Base-by-base conservation (phyloP, 1,140 invertebrate genomes). In the Leptopilina boulardi region DNA sequence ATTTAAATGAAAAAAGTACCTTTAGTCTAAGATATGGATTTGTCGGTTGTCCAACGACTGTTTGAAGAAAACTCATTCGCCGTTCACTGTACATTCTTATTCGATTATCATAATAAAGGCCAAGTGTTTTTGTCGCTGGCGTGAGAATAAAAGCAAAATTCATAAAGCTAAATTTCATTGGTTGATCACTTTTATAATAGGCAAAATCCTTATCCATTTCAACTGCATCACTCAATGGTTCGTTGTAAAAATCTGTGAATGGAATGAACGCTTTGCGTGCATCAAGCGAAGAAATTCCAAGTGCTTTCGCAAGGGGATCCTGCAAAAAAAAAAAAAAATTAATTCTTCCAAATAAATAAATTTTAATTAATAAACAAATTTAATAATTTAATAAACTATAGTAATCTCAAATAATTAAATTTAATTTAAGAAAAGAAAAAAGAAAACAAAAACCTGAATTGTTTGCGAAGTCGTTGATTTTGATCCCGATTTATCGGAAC, bases 51-150 rank as follows among this genome's bases (percentile, higher is more conserved):
- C 96, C 95, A 42, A 94, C 93, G 38, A 96, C 93, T 71, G 94
- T 95, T 87, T 97, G 94, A 85, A 97, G 91, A 88, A 98, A 91
- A 87, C 95, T 95, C 89, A 96, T 93, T 84, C 97, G 91, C 73
- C 97, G 91, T 89, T 98, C 97, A 80, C 96, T 97, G 88, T 97
- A 97, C 98, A 99, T 99, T 47, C 97, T 93, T 87, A 99, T 97
- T 41, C 97, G 93, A 89, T 98, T 98, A 89, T 99, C 97, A 88
- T 97, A 98, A 91, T 98, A 98, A 34, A 98, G 91, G 0, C 96
- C 96, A 76, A 97, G 93, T 10, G 96, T 96, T 91, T 98, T 98
- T 0, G 96, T 98, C 0, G 96, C 95, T 3, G 97, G 96, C n/a
- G 96, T 98, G 42, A 98, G 91, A 80, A 98, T 96, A 91, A 98